Conservation (phyloP, 2,888 invertebrate genomes). For the Graphium colonna region DNA sequence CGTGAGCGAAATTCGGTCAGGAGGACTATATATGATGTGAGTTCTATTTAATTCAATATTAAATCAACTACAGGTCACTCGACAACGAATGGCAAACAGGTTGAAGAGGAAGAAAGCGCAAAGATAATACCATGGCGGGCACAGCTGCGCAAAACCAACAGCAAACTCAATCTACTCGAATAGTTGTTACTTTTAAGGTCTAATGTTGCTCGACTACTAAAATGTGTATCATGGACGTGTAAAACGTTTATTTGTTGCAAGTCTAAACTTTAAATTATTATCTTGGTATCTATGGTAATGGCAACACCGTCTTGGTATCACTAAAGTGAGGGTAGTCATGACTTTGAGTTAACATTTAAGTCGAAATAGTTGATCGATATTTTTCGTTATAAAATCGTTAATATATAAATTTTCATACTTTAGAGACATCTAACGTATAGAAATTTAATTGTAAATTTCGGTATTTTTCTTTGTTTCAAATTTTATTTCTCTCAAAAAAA, state of each 20-base stretch:
- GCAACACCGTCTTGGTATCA: neutral
- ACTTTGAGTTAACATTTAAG: slow-evolving; percentile 1
- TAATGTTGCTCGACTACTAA: slow-evolving; percentile 30
- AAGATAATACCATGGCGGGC: slow-evolving; percentile 94
- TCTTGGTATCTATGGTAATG: too few species aligned
- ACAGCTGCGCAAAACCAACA: slow-evolving; percentile 93
- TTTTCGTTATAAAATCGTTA: neutral
- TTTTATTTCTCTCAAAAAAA: too few species aligned
- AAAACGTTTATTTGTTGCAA: neutral
- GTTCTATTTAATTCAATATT: too few species aligned
- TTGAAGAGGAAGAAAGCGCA: slow-evolving; percentile 79
- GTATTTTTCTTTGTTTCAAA: neutral
- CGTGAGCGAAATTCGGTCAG: too few species aligned
- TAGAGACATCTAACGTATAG: slow-evolving; percentile 33
- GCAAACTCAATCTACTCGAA: slow-evolving; percentile 91
- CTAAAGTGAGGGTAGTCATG: neutral
- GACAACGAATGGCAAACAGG: slow-evolving; percentile 59
- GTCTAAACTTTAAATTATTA: too few species aligned
- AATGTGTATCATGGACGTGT: slow-evolving; percentile 21
- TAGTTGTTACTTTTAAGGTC: slow-evolving; percentile 36
- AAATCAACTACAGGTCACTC: slow-evolving; percentile 65
- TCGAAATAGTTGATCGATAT: neutral
- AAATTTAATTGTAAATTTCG: slow-evolving; percentile 24
- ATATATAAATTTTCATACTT: slow-evolving; percentile 30
- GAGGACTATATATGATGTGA: too few species aligned